Conservation (phyloP, 2,888 invertebrate genomes). For the Rhagium mordax region DNA sequence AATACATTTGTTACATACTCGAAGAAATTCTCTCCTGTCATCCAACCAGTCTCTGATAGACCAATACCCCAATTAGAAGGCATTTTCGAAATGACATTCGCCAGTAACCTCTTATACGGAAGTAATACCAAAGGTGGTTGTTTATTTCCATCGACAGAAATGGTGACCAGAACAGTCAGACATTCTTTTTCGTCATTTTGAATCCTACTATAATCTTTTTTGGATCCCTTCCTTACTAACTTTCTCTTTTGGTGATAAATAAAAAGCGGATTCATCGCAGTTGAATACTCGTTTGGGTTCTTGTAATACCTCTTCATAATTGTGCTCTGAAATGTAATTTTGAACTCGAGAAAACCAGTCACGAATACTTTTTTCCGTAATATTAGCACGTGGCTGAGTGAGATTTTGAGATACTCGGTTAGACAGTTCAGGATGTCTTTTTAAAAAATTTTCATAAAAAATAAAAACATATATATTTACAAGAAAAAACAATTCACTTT, state of each 20-base stretch:
- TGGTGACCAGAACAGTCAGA: constrained; percentile 50
- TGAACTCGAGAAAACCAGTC: constrained; percentile 53
- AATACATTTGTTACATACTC: constrained; percentile 42
- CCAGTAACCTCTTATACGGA: constrained; percentile 5
- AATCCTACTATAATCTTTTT: constrained; percentile 44
- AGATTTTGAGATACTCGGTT: constrained; percentile 51
- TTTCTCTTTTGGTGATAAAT: constrained; percentile 59
- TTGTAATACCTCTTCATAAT: background rate
- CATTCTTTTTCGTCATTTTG: constrained; percentile 54
- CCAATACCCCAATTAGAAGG: constrained; percentile 36
- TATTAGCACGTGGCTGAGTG: background rate
- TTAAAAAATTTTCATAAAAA: background rate
- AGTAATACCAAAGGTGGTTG: constrained; percentile 31
- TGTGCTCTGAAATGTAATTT: constrained; percentile 28
- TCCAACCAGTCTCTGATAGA: constrained; percentile 36
- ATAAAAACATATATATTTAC: too few relatives aligned
- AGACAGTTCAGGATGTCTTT: background rate
- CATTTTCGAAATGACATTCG: constrained; percentile 16
- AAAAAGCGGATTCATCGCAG: constrained; percentile 64
- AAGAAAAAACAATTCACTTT: too few relatives aligned
- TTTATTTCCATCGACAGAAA: constrained; percentile 45
- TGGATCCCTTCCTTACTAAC: constrained; percentile 44
- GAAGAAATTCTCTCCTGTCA: constrained; percentile 36
- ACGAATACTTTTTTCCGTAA: constrained; percentile 42
- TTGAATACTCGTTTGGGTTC: constrained; percentile 53